A percentile compares a stretch with the other conserved stretches of the same genome.
These are phyloP conservation scores for Drosophila hydei DNA, from an alignment of 1,140 invertebrate species.

Conservation along the genomic window DNA sequence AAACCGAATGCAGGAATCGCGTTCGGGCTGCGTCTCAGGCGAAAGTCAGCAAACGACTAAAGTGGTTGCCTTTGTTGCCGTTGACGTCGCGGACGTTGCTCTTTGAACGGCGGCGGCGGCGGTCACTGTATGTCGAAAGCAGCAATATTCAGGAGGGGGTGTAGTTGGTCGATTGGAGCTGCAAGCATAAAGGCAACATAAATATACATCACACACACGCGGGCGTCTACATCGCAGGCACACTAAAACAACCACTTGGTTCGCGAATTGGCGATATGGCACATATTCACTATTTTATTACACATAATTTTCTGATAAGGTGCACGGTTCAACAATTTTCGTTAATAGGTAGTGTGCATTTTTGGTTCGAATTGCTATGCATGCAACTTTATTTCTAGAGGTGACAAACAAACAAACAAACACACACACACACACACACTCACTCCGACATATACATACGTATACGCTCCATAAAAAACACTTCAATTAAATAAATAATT, in stretches of 20 bases:
- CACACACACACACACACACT: constrained; percentile 4
- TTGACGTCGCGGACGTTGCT: constrained; percentile 56
- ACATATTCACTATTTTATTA: constrained; percentile 61
- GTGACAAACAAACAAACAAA: constrained; percentile 25
- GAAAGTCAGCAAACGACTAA: constrained; percentile 64
- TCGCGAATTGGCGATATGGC: constrained; percentile 19
- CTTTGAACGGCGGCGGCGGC: constrained; percentile 53
- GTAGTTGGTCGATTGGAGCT: constrained; percentile 32
- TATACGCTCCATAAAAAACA: constrained; percentile 40
- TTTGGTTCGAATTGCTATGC: constrained; percentile 54
- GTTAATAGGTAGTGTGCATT: constrained; percentile 61
- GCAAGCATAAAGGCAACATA: constrained; percentile 67
- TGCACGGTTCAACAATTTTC: constrained; percentile 31
- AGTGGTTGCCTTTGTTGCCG: constrained; percentile 56
- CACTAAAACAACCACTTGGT: constrained; percentile 9
- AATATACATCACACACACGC: constrained; percentile 11
- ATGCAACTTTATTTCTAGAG: constrained; percentile 59
- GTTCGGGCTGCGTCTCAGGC: constrained; percentile 37
- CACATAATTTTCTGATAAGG: constrained; percentile 58
- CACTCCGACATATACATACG: constrained; percentile 8
- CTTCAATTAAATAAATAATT: constrained; percentile 63
- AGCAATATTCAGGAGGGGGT: background rate
- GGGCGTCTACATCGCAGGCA: background rate
- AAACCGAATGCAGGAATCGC: constrained; percentile 36
- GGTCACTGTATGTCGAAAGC: constrained; percentile 49